Percentiles rank a stretch among this genome's conserved stretches.
Conservation (phyloP, 92 coral and sea anemone species). For the Montipora capitata region DNA sequence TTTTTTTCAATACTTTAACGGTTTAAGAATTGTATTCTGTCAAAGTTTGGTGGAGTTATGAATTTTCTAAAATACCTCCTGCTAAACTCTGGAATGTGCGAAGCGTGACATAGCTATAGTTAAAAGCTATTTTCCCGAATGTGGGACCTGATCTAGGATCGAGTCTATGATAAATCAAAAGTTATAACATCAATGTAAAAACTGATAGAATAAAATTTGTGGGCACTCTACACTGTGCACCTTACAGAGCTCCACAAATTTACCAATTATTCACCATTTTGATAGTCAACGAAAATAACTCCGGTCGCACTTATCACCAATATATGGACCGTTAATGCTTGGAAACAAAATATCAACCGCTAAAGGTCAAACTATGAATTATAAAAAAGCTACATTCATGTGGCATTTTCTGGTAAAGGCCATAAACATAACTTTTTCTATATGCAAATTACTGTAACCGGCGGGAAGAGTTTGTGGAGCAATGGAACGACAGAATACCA, state of each 20-base stretch:
- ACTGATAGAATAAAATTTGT: slow-evolving; percentile 24
- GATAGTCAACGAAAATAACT: background rate
- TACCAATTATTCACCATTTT: background rate
- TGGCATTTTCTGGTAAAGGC: slow-evolving; percentile 8
- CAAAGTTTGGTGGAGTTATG: no score
- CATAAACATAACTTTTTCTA: background rate
- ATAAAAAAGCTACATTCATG: slow-evolving; percentile 19
- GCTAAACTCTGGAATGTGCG: no score
- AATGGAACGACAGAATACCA: background rate
- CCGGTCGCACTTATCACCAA: slow-evolving; percentile 3
- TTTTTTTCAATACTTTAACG: no score
- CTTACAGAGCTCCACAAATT: no score
- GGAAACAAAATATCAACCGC: no score
- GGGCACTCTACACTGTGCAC: slow-evolving; percentile 38
- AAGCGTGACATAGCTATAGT: no score
- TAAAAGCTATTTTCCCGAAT: slow-evolving; percentile 21
- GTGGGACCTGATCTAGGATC: background rate
- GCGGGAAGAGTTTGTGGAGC: background rate
- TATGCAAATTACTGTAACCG: slow-evolving; percentile 27
- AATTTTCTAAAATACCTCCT: no score
- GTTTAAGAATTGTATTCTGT: no score
- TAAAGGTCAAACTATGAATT: slow-evolving; percentile 26
- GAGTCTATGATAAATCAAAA: no score
- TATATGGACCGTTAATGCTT: background rate
- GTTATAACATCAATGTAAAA: no score